Conservation (phyloP, 2,113 vertebrate genomes). For the Lucifuga dentata region DNA sequence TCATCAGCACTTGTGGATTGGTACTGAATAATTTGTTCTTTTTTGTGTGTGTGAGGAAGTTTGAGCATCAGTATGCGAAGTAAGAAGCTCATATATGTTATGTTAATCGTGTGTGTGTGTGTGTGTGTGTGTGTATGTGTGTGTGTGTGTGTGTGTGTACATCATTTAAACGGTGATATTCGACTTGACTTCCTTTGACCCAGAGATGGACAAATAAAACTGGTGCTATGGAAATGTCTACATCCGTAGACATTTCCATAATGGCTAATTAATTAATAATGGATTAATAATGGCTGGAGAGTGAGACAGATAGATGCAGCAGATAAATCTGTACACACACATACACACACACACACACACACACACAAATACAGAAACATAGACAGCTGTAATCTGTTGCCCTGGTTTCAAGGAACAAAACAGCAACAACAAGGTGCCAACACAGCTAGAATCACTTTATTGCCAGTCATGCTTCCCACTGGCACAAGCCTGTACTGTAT, state of each 20-base stretch:
- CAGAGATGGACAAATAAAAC: constrained; percentile 5
- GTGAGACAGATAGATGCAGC: constrained; percentile 21
- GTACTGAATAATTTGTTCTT: too few species aligned
- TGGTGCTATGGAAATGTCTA: background rate
- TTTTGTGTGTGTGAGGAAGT: constrained; percentile 5
- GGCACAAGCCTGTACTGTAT: background rate
- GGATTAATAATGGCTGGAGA: constrained; percentile 21
- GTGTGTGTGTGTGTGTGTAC: background rate
- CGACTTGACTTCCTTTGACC: background rate
- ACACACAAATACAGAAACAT: background rate
- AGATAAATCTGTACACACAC: constrained; percentile 8
- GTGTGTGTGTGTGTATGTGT: background rate
- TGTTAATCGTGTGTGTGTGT: constrained; percentile 21
- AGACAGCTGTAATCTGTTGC: constrained; percentile 5
- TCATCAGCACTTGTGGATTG: too few species aligned
- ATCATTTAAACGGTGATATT: too few species aligned
- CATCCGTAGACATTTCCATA: too few species aligned
- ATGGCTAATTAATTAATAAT: background rate
- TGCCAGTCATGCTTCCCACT: constrained; percentile 5
- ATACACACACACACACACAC: constrained; percentile 2
- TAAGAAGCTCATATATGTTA: too few species aligned
- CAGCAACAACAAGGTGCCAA: constrained; percentile 14
- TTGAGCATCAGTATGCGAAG: too few species aligned
- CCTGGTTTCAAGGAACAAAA: constrained; percentile 21
- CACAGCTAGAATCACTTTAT: background rate